Conservation (phyloP, 2,797 vertebrate species). For the Decapterus maruadsi region DNA sequence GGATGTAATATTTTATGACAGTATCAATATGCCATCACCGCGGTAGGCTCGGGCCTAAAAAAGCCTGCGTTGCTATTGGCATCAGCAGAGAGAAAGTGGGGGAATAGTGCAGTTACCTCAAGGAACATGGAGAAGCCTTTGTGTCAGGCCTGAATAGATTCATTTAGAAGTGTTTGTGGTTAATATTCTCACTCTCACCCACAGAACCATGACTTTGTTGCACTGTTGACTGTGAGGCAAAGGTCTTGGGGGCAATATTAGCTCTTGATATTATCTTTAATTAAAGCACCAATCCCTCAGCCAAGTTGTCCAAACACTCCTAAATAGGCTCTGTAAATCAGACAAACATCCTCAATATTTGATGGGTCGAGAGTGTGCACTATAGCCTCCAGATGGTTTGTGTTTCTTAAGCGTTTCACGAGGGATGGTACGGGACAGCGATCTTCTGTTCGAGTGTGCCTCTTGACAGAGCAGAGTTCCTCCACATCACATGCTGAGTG, state of each 20-base stretch:
- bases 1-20: slow-evolving; percentile 85
- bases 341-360: slow-evolving; percentile 87
- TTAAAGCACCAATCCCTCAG: slow-evolving; percentile 84
- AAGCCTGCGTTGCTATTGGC: slow-evolving; percentile 69
- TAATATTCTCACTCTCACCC: slow-evolving; percentile 52
- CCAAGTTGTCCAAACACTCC: slow-evolving; percentile 86
- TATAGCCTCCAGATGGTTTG: slow-evolving; percentile 86
- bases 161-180: slow-evolving; percentile 58
- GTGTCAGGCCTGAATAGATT: slow-evolving; percentile 60
- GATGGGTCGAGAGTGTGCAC: slow-evolving; percentile 75
- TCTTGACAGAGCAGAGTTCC: slow-evolving; percentile 75
- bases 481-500: slow-evolving; percentile 69
- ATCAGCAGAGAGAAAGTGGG: slow-evolving; percentile 57
- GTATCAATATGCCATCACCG: slow-evolving; percentile 81
- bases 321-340: slow-evolving; percentile 85
- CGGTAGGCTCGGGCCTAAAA: slow-evolving; percentile 62
- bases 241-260: slow-evolving; percentile 81
- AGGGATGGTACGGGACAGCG: slow-evolving; percentile 78
- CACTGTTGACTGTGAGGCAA: slow-evolving; percentile 78
- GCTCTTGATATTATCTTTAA: slow-evolving; percentile 89
- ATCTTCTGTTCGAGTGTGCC: slow-evolving; percentile 78
- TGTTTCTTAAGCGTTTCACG: slow-evolving; percentile 80
- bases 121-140: slow-evolving; percentile 57
- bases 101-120: slow-evolving; percentile 38
- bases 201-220: slow-evolving; percentile 78